phyloP scores from a whole-genome alignment of 2,888 invertebrate genomes.

The Caenorhabditis zanzibari region DNA sequence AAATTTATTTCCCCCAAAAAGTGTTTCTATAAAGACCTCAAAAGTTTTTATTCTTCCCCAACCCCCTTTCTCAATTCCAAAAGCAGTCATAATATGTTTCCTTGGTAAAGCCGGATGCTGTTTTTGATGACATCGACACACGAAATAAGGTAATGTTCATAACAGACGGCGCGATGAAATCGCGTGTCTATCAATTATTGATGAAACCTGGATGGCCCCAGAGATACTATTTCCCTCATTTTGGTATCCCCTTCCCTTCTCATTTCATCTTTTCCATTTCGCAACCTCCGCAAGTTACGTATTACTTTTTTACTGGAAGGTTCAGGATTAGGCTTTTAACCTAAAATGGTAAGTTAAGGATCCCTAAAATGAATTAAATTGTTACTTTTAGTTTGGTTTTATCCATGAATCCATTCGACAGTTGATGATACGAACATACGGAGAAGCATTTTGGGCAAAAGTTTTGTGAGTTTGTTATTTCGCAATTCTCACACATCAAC shows the following conservation, averaged over 20 bases:
- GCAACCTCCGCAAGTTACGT: slow-evolving; percentile 1
- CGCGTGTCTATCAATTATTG: slow-evolving; percentile 59
- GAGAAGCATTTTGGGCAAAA: slow-evolving; percentile 81
- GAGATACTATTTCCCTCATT: slow-evolving; percentile 16
- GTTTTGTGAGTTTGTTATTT: slow-evolving; percentile 73
- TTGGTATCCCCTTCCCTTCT: background rate
- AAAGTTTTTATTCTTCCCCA: no score
- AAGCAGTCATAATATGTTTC: background rate
- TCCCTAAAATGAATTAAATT: background rate
- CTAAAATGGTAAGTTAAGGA: slow-evolving; percentile 48
- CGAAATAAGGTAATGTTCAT: slow-evolving; percentile 47
- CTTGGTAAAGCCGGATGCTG: slow-evolving; percentile 18
- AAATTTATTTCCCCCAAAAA: no score
- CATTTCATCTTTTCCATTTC: background rate
- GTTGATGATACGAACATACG: slow-evolving; percentile 80
- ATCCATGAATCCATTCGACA: slow-evolving; percentile 82
- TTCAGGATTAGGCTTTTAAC: background rate
- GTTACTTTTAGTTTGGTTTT: slow-evolving; percentile 79
- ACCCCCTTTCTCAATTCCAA: background rate
- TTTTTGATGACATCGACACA: slow-evolving; percentile 63
- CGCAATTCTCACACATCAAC: background rate
- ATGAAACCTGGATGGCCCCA: slow-evolving; percentile 29
- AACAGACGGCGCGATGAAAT: slow-evolving; percentile 21
- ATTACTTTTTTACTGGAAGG: background rate
- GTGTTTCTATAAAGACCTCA: no score